These are phyloP conservation scores for Pipra filicauda DNA, from an alignment of 2,113 vertebrate genomes.

Conservation along the genomic window DNA sequence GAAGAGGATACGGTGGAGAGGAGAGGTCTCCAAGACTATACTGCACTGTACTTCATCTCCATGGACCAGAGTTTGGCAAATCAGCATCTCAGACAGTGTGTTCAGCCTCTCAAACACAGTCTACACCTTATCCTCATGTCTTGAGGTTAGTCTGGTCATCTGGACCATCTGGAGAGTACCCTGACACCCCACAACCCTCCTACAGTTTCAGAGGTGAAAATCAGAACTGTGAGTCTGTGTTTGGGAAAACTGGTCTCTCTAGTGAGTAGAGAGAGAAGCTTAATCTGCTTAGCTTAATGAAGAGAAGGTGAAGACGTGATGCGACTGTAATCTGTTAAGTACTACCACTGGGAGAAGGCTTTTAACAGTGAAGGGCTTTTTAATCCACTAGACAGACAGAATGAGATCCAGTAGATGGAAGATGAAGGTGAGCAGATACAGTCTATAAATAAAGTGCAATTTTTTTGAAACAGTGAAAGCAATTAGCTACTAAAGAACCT, in stretches of 20 bases:
- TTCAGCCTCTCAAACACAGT: neutral
- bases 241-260: neutral
- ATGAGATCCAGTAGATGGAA: neutral
- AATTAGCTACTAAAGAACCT: neutral
- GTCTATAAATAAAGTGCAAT: neutral
- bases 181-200: neutral
- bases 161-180: neutral
- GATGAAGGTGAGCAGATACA: neutral
- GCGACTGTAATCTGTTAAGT: neutral
- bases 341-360: slow-evolving; percentile 7
- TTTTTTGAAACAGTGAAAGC: neutral
- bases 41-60: neutral
- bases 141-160: neutral
- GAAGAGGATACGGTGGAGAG: neutral
- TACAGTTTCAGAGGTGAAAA: neutral
- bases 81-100: neutral
- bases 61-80: neutral
- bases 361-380: slow-evolving; percentile 32
- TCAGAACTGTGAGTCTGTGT: neutral
- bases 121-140: neutral
- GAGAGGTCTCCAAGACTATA: neutral
- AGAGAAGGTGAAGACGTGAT: slow-evolving; percentile 19
- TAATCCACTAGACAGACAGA: neutral
- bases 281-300: slow-evolving; percentile 59
- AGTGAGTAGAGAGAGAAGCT: slow-evolving; percentile 4